These are phyloP conservation scores for Noctua fimbriata DNA, from an alignment of 2,888 invertebrate species.

Conservation along the genomic window DNA sequence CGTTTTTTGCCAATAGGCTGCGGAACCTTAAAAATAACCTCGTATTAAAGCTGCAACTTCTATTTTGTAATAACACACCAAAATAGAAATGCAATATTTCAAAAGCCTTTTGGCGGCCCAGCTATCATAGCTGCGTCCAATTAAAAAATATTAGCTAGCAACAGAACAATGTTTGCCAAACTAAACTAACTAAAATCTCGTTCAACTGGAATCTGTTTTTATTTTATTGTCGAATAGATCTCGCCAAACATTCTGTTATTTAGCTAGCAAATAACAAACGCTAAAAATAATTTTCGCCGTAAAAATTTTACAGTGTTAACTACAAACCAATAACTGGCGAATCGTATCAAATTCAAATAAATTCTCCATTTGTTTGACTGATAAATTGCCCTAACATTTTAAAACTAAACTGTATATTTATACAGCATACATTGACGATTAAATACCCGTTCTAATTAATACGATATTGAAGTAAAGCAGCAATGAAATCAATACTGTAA, in stretches of 20 bases:
- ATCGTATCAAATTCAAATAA: slow-evolving; percentile 26
- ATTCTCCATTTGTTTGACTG: slow-evolving; percentile 3
- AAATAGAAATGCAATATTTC: background rate
- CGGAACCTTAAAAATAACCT: background rate
- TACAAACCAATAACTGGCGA: slow-evolving; percentile 3
- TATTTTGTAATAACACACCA: background rate
- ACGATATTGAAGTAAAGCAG: slow-evolving; percentile 2
- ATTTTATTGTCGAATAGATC: slow-evolving; percentile 51
- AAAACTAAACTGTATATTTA: background rate
- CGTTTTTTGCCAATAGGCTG: too few species aligned
- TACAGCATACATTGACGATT: slow-evolving; percentile 5
- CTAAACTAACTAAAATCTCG: slow-evolving; percentile 40
- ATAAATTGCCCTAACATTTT: background rate
- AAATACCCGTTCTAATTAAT: slow-evolving; percentile 24
- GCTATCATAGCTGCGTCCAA: slow-evolving; percentile 10
- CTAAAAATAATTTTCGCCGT: slow-evolving; percentile 37
- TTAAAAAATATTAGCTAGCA: slow-evolving; percentile 37
- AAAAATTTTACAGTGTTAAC: slow-evolving; percentile 36
- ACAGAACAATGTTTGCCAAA: slow-evolving; percentile 20
- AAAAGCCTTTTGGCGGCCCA: background rate
- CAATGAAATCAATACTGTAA: slow-evolving; percentile 52
- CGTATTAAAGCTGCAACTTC: background rate
- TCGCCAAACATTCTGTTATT: slow-evolving; percentile 46
- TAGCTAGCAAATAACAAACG: slow-evolving; percentile 45
- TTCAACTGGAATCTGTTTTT: slow-evolving; percentile 31